Evolutionary conservation across 2,113 vertebrate species (phyloP).

Genomic region (Ophiodon elongatus): DNA sequence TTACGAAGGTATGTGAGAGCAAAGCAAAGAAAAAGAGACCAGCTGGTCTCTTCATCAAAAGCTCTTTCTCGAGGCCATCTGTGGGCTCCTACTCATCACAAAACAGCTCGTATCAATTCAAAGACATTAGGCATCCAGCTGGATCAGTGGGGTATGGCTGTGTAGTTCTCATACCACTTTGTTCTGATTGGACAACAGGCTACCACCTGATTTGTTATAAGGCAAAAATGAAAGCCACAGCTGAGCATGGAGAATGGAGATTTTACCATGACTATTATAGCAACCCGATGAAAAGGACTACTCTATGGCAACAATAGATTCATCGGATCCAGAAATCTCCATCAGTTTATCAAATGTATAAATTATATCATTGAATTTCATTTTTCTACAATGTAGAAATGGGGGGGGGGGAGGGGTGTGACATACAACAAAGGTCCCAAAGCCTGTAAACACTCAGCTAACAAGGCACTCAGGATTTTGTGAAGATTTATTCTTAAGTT

Average conservation of each 20-base stretch:
- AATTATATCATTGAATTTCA: neutral
- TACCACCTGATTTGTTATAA: neutral
- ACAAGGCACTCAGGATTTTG: neutral
- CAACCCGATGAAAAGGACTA: neutral
- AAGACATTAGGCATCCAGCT: conserved; percentile 48
- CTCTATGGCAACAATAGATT: neutral
- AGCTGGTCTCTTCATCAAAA: conserved; percentile 73
- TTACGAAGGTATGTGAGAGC: conserved; percentile 58
- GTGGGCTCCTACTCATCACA: conserved; percentile 59
- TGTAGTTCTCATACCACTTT: conserved; percentile 20
- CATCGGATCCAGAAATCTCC: neutral
- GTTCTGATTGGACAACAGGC: conserved; percentile 16
- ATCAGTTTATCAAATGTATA: neutral
- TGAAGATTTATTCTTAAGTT: neutral
- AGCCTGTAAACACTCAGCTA: neutral
- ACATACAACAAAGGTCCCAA: neutral
- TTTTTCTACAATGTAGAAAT: neutral
- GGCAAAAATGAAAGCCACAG: neutral
- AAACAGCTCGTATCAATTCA: conserved; percentile 57
- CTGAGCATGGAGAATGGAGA: neutral
- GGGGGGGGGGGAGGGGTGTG: neutral
- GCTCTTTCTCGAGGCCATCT: conserved; percentile 66
- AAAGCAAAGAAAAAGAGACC: conserved; percentile 58
- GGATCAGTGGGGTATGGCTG: conserved; percentile 31
- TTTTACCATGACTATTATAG: neutral